phyloP scores from a whole-genome alignment of 2,797 vertebrate species.

The Schizopygopsis malacanthus region DNA sequence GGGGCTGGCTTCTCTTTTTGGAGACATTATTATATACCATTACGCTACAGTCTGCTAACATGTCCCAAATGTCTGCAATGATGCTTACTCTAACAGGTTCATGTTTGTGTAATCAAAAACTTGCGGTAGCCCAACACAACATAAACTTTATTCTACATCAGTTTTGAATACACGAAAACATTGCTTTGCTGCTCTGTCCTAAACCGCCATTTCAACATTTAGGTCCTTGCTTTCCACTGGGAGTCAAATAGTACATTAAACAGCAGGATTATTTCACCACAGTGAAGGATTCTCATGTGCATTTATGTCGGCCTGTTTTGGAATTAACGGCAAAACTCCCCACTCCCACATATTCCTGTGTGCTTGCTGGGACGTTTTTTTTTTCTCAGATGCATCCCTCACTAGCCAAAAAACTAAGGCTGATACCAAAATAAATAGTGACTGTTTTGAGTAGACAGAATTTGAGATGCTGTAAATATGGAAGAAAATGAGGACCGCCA shows the following conservation, averaged over 20 bases:
- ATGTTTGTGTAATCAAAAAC: not conserved
- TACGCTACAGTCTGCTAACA: slow-evolving; percentile 68
- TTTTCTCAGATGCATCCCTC: slow-evolving; percentile 85
- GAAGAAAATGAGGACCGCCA: slow-evolving; percentile 74
- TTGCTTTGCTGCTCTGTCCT: not conserved
- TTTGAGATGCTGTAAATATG: slow-evolving; percentile 64
- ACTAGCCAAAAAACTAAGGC: slow-evolving; percentile 70
- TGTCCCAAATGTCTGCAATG: slow-evolving; percentile 57
- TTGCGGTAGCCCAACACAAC: not conserved
- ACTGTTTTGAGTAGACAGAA: slow-evolving; percentile 70
- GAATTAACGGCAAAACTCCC: slow-evolving; percentile 74
- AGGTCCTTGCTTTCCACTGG: not conserved
- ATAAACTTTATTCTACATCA: not conserved
- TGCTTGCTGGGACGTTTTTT: slow-evolving; percentile 73
- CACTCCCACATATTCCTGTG: slow-evolving; percentile 87
- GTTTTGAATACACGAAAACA: not conserved
- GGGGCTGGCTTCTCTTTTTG: slow-evolving; percentile 70
- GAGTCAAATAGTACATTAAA: slow-evolving; percentile 33
- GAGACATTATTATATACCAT: slow-evolving; percentile 80
- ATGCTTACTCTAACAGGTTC: not conserved
- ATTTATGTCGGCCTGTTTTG: slow-evolving; percentile 12
- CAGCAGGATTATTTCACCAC: slow-evolving; percentile 40
- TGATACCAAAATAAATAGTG: slow-evolving; percentile 80
- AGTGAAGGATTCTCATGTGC: slow-evolving; percentile 36
- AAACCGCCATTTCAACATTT: slow-evolving; percentile 53